Base-by-base conservation (phyloP, 1,140 invertebrate species). In the Philotrypesis tridentata region DNA sequence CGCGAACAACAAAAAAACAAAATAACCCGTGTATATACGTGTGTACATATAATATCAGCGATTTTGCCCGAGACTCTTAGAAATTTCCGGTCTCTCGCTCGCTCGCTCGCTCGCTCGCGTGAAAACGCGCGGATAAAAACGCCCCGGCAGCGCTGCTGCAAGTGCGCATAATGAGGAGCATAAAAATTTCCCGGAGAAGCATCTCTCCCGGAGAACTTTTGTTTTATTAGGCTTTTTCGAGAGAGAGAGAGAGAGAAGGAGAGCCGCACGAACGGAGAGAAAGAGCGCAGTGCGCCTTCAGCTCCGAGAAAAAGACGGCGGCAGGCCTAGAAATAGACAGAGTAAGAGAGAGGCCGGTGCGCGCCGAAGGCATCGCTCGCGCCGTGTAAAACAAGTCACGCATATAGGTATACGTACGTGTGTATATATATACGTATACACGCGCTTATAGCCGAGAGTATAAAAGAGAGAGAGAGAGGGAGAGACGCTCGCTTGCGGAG, bases 321-420 rank as follows among this genome's bases (percentile, higher is more conserved):
- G 14, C 71, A 79, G 68, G 60, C 68, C 67, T 61, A 79, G 68
- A 79, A 63, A 72, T 63, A 79, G 78, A 63, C 31, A 63, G 40
- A 33, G 74, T 27, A 14, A 27, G 61, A 40, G 17, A 60, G 17
- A 43, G 40, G 40, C 40, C 40, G 40, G 40, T 43, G 40, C 40
- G 12, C 40, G 40, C 40, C 40, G 40, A n/a, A 70, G 27, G 29
- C 60, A 33, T 17, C 25, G 14, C 27, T 31, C 17, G 67, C 63
- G 63, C 67, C 29, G 48, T 70, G 31, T 33, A 31, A 70, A 70
- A 37, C 31, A n/a, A 21, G 3, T 37, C 67, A 17, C 21, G 71
- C 37, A n/a, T 12, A 29, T 82, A 61, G 70, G 80, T 73, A 79
- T 79, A 71, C 79, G 72, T 76, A 71, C 78, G 82, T 75, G n/a